These are phyloP conservation scores for Pardosa pseudoannulata DNA, from an alignment of 2,888 invertebrate species.

Conservation along the genomic window DNA sequence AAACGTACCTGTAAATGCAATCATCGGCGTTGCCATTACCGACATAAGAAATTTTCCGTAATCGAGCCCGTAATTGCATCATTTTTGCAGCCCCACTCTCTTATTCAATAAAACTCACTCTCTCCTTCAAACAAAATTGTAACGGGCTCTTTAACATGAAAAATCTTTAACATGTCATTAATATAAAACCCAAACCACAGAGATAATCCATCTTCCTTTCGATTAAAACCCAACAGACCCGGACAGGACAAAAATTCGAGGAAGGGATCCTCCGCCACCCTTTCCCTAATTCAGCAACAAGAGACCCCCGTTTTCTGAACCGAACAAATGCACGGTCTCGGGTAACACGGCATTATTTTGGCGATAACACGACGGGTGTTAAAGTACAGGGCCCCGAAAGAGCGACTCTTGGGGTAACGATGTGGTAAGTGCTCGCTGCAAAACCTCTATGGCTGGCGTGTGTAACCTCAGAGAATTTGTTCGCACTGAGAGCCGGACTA, in stretches of 20 bases:
- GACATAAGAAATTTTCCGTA: background rate
- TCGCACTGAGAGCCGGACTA: background rate
- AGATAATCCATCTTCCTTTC: background rate
- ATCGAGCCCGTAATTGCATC: background rate
- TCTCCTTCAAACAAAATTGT: background rate
- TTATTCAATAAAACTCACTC: background rate
- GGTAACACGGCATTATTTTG: background rate
- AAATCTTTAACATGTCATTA: constrained; percentile 3
- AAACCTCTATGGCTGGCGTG: background rate
- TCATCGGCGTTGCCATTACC: background rate
- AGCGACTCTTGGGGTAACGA: background rate
- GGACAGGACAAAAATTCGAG: constrained; percentile 6
- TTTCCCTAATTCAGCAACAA: background rate
- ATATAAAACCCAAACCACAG: constrained; percentile 7
- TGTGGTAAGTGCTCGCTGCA: background rate
- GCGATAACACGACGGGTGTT: background rate
- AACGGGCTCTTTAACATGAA: background rate
- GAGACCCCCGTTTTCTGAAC: background rate
- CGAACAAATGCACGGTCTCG: background rate
- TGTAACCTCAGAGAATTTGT: background rate
- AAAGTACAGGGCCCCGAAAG: background rate
- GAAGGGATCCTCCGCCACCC: no score
- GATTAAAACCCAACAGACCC: constrained; percentile 7
- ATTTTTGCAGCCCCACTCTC: background rate
- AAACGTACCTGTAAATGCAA: no score